Evolutionary conservation across 1,140 invertebrate genomes (phyloP), one percentile per base, ranked within the genome.

Genomic region (Zaprionus vittiger): DNA sequence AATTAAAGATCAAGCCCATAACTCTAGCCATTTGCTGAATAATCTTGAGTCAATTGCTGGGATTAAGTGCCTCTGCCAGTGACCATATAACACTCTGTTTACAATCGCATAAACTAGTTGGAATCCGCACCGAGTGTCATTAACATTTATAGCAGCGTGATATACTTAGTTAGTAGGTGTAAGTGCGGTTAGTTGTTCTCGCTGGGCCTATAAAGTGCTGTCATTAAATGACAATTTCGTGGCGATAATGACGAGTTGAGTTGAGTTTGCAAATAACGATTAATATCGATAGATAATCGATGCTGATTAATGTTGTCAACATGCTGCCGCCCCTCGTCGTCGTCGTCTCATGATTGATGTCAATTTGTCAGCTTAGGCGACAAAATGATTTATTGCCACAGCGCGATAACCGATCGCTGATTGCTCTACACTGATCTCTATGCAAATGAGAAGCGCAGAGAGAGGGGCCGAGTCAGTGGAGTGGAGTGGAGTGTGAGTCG

Each of bases 301-400:
- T 64, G 61, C 26, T 65, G 73, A 84, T 81, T 79, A 64, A 57
- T 47, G 41, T 17, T 71, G 72, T 85, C 81, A 73, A 79, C 69
- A 73, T 64, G 78, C 11, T 24, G 47, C 47, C 22, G 9, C 47
- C 20, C 47, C 47, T 17, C 37, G 20, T 61, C 72, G 24, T 24
- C 24, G 4, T 3, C 24, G 24, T 26, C 24, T 26, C 75, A 78
- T 91, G 85, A 89, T 89, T 85, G 86, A 89, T 89, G 78, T 63
- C 73, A 81, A 84, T 87, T 87, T 74, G 83, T 81, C 84, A 76
- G 81, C 41, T 72, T 49, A 62, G 73, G 82, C 73, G 87, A 91
- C 85, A 91, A 86, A 90, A 85, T 85, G 86, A 90, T 91, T 82
- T 91, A 91, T 91, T 67, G 57, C 67, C 64, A 61, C 68, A 31